Evolutionary conservation across 2,888 invertebrate species (phyloP).

Genomic region (Erannis defoliaria): DNA sequence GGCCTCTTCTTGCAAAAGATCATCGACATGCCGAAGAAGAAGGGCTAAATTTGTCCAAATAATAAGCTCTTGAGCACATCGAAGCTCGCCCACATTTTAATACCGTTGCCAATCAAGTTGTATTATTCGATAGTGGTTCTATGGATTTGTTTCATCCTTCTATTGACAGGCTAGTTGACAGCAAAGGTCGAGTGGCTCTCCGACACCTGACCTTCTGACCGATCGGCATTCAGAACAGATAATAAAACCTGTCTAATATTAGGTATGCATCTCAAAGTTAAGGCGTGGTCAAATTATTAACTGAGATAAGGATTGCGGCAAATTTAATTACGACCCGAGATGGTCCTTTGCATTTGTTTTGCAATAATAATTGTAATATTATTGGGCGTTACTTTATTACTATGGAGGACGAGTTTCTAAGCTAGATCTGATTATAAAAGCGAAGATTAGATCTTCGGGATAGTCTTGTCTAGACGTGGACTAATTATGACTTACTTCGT

Average conservation of each 20-base stretch:
- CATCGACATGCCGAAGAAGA: no score
- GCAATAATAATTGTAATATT: background rate
- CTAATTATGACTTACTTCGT: no score
- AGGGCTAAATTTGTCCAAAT: no score
- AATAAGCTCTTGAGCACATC: background rate
- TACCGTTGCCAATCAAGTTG: conserved; percentile 3
- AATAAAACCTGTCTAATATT: conserved; percentile 10
- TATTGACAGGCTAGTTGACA: conserved; percentile 11
- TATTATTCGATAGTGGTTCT: conserved; percentile 8
- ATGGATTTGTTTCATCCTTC: conserved; percentile 14
- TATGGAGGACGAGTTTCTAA: background rate
- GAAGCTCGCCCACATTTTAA: background rate
- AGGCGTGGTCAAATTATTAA: conserved; percentile 5
- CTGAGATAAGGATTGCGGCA: background rate
- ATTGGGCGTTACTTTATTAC: no score
- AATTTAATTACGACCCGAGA: background rate
- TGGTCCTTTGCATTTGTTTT: background rate
- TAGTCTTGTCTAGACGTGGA: no score
- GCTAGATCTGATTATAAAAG: background rate
- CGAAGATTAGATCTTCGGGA: background rate
- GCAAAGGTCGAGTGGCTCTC: conserved; percentile 9
- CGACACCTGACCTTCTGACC: conserved; percentile 13
- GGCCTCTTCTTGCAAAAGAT: no score
- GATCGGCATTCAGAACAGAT: background rate
- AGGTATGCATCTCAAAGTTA: conserved; percentile 1